Evolutionary conservation across 2,797 vertebrate species (phyloP).

Genomic region (Otolemur crassicaudatus): DNA sequence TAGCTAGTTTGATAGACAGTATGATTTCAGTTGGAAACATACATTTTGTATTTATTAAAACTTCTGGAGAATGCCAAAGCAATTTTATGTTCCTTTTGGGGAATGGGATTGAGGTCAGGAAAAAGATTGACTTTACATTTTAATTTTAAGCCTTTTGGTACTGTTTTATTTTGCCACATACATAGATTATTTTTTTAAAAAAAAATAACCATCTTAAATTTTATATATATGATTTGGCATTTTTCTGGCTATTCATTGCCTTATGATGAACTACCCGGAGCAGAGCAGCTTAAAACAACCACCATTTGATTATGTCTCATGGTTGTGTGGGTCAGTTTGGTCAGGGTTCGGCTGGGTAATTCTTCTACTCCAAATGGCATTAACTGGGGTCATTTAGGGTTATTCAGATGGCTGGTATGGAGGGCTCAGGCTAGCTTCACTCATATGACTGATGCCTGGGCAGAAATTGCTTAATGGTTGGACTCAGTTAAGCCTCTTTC

Average conservation of each 20-base stretch:
- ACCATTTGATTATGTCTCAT: background rate
- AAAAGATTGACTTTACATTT: constrained; percentile 29
- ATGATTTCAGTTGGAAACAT: background rate
- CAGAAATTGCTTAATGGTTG: background rate
- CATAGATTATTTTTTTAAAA: background rate
- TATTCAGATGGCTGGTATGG: background rate
- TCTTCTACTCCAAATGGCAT: background rate
- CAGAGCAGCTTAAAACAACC: background rate
- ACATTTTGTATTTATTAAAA: constrained; percentile 14
- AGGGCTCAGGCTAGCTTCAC: background rate
- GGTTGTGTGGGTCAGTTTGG: background rate
- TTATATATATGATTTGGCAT: background rate
- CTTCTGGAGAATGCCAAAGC: constrained; percentile 5
- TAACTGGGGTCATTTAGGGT: background rate
- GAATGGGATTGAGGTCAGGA: background rate
- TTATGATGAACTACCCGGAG: background rate
- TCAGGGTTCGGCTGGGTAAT: background rate
- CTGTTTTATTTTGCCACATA: constrained; percentile 36
- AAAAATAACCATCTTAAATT: background rate
- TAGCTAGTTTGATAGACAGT: background rate
- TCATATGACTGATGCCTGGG: background rate
- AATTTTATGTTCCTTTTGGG: background rate
- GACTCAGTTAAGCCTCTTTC: background rate
- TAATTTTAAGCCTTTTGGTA: constrained; percentile 25
- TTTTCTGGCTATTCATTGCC: background rate